phyloP scores from a whole-genome alignment of 2,797 vertebrate species.

The Rallus crepitans region DNA sequence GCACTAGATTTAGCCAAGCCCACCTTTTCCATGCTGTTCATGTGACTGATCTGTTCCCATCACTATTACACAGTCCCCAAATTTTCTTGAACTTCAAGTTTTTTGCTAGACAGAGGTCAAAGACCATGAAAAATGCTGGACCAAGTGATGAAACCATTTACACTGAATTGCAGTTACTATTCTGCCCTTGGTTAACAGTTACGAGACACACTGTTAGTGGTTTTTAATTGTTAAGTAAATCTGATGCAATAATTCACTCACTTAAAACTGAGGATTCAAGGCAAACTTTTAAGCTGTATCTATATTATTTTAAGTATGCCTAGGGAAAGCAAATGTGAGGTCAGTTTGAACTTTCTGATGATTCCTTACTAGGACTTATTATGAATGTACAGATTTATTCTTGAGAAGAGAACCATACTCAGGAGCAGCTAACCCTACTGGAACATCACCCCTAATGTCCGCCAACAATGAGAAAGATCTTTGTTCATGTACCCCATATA shows the following conservation, averaged over 20 bases:
- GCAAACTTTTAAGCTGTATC: neutral
- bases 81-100: neutral
- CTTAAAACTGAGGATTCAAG: neutral
- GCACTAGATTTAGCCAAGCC: neutral
- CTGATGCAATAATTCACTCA: neutral
- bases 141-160: neutral
- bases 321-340: neutral
- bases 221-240: neutral
- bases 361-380: neutral
- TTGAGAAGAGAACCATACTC: neutral
- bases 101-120: neutral
- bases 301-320: neutral
- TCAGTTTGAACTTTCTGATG: neutral
- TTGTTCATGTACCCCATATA: neutral
- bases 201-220: neutral
- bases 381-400: neutral
- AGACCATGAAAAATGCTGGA: neutral
- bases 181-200: neutral
- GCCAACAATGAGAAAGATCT: neutral
- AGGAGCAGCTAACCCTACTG: neutral
- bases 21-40: accelerated
- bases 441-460: neutral
- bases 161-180: neutral
- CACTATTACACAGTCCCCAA: neutral
- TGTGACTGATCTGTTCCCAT: neutral